These are phyloP conservation scores for Apodemia hepburni DNA, from an alignment of 2,888 invertebrate species.

Conservation along the genomic window DNA sequence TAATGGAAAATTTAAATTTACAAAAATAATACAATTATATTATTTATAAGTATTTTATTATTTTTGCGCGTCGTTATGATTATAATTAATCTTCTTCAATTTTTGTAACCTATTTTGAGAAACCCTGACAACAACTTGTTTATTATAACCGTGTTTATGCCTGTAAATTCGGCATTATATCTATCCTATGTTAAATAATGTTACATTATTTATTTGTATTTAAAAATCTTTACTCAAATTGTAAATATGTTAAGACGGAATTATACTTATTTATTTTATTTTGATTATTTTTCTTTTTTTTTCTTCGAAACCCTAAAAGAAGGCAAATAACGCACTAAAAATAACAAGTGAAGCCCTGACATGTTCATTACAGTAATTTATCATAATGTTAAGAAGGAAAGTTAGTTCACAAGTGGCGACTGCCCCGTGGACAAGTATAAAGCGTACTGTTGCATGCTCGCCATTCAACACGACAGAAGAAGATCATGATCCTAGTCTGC, in stretches of 20 bases:
- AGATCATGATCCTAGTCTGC: slow-evolving; percentile 95
- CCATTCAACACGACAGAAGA: slow-evolving; percentile 84
- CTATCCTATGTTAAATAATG: slow-evolving; percentile 15
- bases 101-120: background rate
- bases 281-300: slow-evolving; percentile 52
- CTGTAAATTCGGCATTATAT: background rate
- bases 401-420: slow-evolving; percentile 35
- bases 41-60: background rate
- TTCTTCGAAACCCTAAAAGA: slow-evolving; percentile 34
- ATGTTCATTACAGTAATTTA: slow-evolving; percentile 30
- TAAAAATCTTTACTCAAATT: slow-evolving; percentile 50
- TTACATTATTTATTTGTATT: slow-evolving; percentile 15
- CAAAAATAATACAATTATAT: background rate
- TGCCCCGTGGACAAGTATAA: slow-evolving; percentile 50
- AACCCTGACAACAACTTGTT: background rate
- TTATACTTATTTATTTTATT: slow-evolving; percentile 78
- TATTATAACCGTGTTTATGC: background rate
- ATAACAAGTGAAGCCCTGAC: slow-evolving; percentile 32
- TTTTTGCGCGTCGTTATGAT: background rate
- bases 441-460: slow-evolving; percentile 72
- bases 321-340: slow-evolving; percentile 74
- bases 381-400: slow-evolving; percentile 33
- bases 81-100: background rate
- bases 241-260: slow-evolving; percentile 73
- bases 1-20: background rate